A percentile compares a stretch with the other conserved stretches of the same genome.
Conservation (phyloP, 2,113 vertebrate genomes). For the Illadopsis cleaveri region DNA sequence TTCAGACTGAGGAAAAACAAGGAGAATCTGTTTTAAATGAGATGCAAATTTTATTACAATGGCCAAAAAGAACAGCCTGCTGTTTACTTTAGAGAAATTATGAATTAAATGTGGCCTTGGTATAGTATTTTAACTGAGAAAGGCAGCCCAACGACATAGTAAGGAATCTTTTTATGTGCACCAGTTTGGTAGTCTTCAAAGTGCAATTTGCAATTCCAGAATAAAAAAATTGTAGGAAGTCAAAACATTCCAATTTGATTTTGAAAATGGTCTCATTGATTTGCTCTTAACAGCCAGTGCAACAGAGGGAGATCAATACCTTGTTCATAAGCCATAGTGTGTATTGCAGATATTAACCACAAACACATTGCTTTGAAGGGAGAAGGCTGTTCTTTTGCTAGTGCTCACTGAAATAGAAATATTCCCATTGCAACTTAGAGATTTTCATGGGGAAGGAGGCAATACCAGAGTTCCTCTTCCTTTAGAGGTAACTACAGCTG, state of each 20-base stretch:
- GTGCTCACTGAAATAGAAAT: background rate
- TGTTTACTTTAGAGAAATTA: background rate
- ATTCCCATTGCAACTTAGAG: background rate
- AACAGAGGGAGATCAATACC: background rate
- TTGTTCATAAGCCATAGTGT: background rate
- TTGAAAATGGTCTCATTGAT: constrained; percentile 28
- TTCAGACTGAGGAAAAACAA: background rate
- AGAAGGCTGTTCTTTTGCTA: background rate
- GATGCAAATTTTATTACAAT: background rate
- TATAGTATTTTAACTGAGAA: background rate
- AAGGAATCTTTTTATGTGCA: background rate
- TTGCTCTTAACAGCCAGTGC: background rate
- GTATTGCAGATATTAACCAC: background rate
- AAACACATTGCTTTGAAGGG: background rate
- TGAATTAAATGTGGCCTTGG: background rate
- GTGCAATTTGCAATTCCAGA: background rate
- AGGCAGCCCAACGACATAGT: background rate
- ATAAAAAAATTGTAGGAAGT: background rate
- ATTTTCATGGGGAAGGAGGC: background rate
- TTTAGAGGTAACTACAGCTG: background rate
- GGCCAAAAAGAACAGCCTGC: background rate
- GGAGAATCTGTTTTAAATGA: background rate
- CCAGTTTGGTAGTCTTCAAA: background rate
- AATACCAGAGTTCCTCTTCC: background rate
- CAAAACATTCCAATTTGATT: constrained; percentile 6